These are phyloP conservation scores for Drosophila prostipennis DNA, from an alignment of 2,888 invertebrate species.

Conservation along the genomic window DNA sequence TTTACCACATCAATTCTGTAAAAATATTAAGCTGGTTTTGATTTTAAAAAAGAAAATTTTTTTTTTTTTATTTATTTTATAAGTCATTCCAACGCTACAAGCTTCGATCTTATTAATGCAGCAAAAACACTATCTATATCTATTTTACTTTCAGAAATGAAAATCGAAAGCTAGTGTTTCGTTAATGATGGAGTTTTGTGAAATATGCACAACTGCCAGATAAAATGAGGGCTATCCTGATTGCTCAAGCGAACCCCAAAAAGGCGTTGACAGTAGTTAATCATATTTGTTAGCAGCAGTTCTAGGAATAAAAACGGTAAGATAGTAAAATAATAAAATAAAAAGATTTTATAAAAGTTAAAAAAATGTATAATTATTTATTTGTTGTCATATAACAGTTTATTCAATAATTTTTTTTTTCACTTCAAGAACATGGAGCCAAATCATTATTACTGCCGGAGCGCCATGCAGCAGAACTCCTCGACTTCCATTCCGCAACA, in stretches of 20 bases:
- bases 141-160: constrained; percentile 2
- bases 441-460: constrained; percentile 81
- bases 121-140: too few relatives aligned
- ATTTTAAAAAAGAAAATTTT: too few relatives aligned
- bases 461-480: constrained; percentile 65
- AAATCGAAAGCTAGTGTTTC: not conserved
- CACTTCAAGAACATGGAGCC: constrained; percentile 77
- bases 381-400: not conserved
- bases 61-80: too few relatives aligned
- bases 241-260: constrained; percentile 20
- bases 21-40: too few relatives aligned
- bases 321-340: not conserved
- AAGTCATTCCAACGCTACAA: too few relatives aligned
- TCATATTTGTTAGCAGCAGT: constrained; percentile 9
- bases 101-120: too few relatives aligned
- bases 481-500: constrained; percentile 69
- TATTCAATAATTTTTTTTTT: not conserved
- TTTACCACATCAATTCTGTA: too few relatives aligned
- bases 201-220: constrained; percentile 8
- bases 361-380: not conserved
- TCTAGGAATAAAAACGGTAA: constrained; percentile 4
- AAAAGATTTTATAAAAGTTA: not conserved
- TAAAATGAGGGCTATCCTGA: constrained; percentile 20
- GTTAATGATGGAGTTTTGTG: constrained; percentile 9
- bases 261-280: constrained; percentile 15